These are phyloP conservation scores for Artibeus lituratus DNA, from an alignment of 2,797 vertebrate species.

Conservation along the genomic window DNA sequence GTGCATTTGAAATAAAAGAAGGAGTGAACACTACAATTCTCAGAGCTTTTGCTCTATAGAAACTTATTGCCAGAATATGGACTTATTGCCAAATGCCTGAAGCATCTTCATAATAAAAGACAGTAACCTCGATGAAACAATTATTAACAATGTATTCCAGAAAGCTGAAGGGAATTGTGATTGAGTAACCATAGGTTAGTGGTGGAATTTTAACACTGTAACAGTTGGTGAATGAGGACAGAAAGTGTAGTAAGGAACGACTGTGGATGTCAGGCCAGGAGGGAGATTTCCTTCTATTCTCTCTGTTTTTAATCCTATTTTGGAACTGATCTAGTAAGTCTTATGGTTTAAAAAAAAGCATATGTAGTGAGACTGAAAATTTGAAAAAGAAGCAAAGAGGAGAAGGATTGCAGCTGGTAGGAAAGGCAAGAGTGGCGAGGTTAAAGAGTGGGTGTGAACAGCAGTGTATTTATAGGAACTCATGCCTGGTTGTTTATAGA, in stretches of 20 bases:
- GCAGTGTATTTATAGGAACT: slow-evolving; percentile 81
- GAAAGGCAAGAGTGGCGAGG: slow-evolving; percentile 70
- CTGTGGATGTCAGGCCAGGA: slow-evolving; percentile 66
- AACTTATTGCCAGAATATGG: slow-evolving; percentile 85
- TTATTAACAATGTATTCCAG: slow-evolving; percentile 86
- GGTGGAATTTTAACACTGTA: slow-evolving; percentile 84
- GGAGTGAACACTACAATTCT: slow-evolving; percentile 78
- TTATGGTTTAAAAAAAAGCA: slow-evolving; percentile 74
- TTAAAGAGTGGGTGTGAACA: slow-evolving; percentile 82
- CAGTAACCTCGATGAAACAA: slow-evolving; percentile 87
- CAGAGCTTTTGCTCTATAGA: slow-evolving; percentile 79
- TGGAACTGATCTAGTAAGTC: slow-evolving; percentile 75
- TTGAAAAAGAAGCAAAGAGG: slow-evolving; percentile 73
- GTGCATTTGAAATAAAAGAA: slow-evolving; percentile 77
- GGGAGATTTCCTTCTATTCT: slow-evolving; percentile 79
- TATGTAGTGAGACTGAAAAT: slow-evolving; percentile 74
- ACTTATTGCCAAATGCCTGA: slow-evolving; percentile 84
- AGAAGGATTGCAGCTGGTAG: slow-evolving; percentile 78
- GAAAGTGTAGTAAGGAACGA: slow-evolving; percentile 70
- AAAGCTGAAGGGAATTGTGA: slow-evolving; percentile 84
- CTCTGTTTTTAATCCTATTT: slow-evolving; percentile 74
- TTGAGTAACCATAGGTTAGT: slow-evolving; percentile 83
- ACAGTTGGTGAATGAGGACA: slow-evolving; percentile 77
- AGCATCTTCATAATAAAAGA: slow-evolving; percentile 86
- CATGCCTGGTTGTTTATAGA: slow-evolving; percentile 75